Evolutionary conservation across 1,140 invertebrate genomes (phyloP).

Genomic region (Copidosoma floridanum): DNA sequence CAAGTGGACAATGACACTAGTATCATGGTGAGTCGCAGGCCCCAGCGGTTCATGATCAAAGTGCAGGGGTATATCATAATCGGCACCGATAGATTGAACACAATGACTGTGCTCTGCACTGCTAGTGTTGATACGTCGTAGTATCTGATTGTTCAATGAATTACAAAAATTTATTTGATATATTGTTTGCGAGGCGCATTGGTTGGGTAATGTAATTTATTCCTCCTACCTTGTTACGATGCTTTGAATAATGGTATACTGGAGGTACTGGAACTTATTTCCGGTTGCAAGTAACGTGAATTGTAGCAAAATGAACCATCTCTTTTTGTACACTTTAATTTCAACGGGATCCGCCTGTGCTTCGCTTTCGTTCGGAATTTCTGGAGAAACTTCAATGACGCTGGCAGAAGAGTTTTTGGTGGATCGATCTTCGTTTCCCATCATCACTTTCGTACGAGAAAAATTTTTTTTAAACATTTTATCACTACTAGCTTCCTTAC

Average conservation of each 20-base stretch:
- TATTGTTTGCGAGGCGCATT: too few relatives aligned
- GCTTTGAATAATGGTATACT: slow-evolving; percentile 48
- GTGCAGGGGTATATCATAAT: slow-evolving; percentile 67
- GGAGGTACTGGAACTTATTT: slow-evolving; percentile 55
- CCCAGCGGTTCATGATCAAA: slow-evolving; percentile 60
- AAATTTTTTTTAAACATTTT: too few relatives aligned
- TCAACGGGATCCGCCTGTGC: too few relatives aligned
- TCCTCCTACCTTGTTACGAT: slow-evolving; percentile 37
- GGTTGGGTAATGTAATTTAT: too few relatives aligned
- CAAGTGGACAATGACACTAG: neutral
- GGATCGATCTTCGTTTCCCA: too few relatives aligned
- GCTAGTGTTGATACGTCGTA: slow-evolving; percentile 50
- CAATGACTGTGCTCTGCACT: slow-evolving; percentile 66
- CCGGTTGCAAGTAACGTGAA: slow-evolving; percentile 62
- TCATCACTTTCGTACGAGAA: too few relatives aligned
- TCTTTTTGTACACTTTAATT: slow-evolving; percentile 35
- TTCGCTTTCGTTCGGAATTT: too few relatives aligned
- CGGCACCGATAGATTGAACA: slow-evolving; percentile 69
- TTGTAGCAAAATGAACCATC: slow-evolving; percentile 62
- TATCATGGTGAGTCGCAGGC: slow-evolving; percentile 30
- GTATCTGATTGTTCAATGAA: slow-evolving; percentile 43
- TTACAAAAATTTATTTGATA: too few relatives aligned
- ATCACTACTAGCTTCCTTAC: too few relatives aligned
- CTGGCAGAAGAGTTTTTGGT: too few relatives aligned
- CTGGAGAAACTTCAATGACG: too few relatives aligned